Conservation (phyloP, 1,140 invertebrate genomes). For the Scaptomyza graminum region DNA sequence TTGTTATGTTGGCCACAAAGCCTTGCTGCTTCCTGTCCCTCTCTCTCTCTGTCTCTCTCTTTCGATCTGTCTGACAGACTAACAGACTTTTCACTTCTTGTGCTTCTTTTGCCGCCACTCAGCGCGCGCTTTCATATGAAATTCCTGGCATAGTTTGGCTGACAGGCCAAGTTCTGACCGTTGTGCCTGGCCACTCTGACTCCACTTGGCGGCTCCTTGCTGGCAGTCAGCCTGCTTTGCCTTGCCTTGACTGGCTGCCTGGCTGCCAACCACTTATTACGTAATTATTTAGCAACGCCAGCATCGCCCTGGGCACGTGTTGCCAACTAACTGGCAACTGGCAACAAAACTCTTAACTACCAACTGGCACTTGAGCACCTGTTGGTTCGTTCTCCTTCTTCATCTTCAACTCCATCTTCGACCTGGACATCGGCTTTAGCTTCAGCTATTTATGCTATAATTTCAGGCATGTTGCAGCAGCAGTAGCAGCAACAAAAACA, state of each 20-base stretch:
- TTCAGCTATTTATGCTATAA: conserved; percentile 77
- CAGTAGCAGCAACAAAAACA: conserved; percentile 22
- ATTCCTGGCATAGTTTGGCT: conserved; percentile 75
- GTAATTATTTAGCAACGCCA: conserved; percentile 77
- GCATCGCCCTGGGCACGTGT: conserved; percentile 76
- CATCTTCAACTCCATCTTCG: conserved; percentile 16
- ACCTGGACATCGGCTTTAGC: conserved; percentile 37
- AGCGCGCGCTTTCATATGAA: conserved; percentile 55
- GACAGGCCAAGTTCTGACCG: conserved; percentile 56
- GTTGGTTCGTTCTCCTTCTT: conserved; percentile 42
- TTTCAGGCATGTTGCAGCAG: conserved; percentile 65
- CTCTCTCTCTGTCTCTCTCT: conserved; percentile 4
- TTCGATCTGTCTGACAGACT: conserved; percentile 8
- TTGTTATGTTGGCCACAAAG: conserved; percentile 17
- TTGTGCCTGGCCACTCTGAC: neutral
- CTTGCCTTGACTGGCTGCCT: conserved; percentile 31
- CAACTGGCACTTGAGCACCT: conserved; percentile 63
- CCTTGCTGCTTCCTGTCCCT: neutral
- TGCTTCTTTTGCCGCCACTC: conserved; percentile 18
- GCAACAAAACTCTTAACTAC: conserved; percentile 32
- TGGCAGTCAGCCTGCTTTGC: conserved; percentile 10
- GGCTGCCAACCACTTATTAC: conserved; percentile 80
- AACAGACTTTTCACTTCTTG: conserved; percentile 35
- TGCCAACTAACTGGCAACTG: conserved; percentile 63
- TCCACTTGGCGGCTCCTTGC: conserved; percentile 35